These are phyloP conservation scores for Acanthurus tractus DNA, from an alignment of 2,797 vertebrate species.

Conservation along the genomic window DNA sequence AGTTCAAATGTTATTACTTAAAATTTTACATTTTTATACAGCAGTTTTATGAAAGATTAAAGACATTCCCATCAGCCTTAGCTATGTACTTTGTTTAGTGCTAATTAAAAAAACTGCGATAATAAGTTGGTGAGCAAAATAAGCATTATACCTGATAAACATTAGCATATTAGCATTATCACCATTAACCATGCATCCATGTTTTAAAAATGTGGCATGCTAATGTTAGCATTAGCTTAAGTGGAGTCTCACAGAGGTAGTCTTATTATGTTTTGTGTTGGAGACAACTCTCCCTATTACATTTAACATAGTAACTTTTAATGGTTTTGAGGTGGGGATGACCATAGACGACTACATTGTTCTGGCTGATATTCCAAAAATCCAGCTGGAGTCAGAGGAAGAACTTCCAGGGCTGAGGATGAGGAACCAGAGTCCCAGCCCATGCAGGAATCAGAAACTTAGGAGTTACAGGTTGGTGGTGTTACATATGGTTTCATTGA, in stretches of 20 bases:
- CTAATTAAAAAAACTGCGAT: neutral
- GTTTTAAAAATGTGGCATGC: neutral
- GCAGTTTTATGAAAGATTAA: neutral
- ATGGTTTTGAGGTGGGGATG: slow-evolving; percentile 81
- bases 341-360: slow-evolving; percentile 91
- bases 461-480: slow-evolving; percentile 79
- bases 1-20: neutral
- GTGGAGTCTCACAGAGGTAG: neutral
- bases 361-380: slow-evolving; percentile 92
- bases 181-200: neutral
- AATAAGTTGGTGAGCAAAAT: neutral
- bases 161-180: neutral
- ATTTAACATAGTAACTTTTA: slow-evolving; percentile 1
- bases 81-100: neutral
- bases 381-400: slow-evolving; percentile 86
- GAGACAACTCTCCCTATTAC: neutral
- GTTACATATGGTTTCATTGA: neutral
- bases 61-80: neutral
- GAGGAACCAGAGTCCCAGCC: slow-evolving; percentile 89
- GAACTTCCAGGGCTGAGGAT: slow-evolving; percentile 72
- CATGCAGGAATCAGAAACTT: slow-evolving; percentile 89
- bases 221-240: neutral
- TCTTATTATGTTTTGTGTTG: neutral
- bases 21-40: neutral
- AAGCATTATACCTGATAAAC: neutral